These are phyloP conservation scores for Chrysotoxum bicinctum DNA, from an alignment of 2,888 invertebrate species.

Conservation along the genomic window DNA sequence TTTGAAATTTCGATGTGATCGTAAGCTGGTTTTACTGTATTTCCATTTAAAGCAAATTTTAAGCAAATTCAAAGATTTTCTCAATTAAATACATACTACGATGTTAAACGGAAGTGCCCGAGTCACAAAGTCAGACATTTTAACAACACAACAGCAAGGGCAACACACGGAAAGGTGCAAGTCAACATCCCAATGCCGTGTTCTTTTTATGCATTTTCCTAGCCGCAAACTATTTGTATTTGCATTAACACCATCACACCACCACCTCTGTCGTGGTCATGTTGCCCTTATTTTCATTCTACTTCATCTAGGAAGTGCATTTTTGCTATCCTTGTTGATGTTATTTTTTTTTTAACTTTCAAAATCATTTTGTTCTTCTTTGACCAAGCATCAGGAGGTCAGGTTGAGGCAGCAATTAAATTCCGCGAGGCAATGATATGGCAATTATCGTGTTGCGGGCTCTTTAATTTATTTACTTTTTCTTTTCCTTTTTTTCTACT, in stretches of 20 bases:
- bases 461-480: constrained; percentile 61
- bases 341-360: constrained; percentile 6
- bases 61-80: neutral
- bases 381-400: constrained; percentile 51
- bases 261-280: constrained; percentile 29
- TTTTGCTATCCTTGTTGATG: constrained; percentile 7
- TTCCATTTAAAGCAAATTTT: neutral
- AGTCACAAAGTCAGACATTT: constrained; percentile 78
- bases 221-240: constrained; percentile 43
- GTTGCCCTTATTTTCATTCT: constrained; percentile 36
- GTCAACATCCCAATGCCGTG: constrained; percentile 69
- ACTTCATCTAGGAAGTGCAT: constrained; percentile 14
- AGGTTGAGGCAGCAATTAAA: constrained; percentile 53
- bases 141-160: constrained; percentile 74
- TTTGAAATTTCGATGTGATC: no score
- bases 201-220: constrained; percentile 1
- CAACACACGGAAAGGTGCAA: constrained; percentile 78
- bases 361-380: constrained; percentile 52
- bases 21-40: no score
- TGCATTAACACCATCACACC: constrained; percentile 65
- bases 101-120: constrained; percentile 79
- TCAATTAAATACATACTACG: constrained; percentile 18
- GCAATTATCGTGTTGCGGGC: constrained; percentile 66
- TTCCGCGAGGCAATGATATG: constrained; percentile 69
- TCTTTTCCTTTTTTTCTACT: neutral